These are phyloP conservation scores for Poeciliopsis retropinna DNA, from an alignment of 2,113 vertebrate genomes.

Conservation along the genomic window DNA sequence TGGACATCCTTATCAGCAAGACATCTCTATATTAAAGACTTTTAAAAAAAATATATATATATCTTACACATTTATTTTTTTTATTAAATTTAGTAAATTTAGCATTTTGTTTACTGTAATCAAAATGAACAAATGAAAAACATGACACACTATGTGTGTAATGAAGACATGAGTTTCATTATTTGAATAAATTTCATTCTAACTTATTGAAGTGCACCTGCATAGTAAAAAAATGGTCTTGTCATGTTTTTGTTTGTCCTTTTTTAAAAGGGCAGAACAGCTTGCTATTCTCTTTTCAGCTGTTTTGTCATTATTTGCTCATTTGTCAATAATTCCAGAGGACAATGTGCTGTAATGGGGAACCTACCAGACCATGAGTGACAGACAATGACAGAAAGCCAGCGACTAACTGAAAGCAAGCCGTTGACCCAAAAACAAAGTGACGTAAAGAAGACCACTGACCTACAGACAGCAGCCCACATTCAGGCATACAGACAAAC, in stretches of 20 bases:
- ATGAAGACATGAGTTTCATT: not conserved
- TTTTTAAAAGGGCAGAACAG: not conserved
- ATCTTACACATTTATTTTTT: not conserved
- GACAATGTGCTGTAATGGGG: slow-evolving; percentile 46
- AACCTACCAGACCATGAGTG: slow-evolving; percentile 63
- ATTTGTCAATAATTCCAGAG: slow-evolving; percentile 54
- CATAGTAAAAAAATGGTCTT: not conserved
- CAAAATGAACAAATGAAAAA: not conserved
- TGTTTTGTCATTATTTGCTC: slow-evolving; percentile 46
- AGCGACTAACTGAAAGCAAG: slow-evolving; percentile 53
- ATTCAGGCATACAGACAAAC: slow-evolving; percentile 30
- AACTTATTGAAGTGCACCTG: not conserved
- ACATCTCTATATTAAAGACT: not conserved
- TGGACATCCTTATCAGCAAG: not conserved
- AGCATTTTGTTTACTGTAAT: not conserved
- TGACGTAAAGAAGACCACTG: slow-evolving; percentile 38
- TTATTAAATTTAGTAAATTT: not conserved
- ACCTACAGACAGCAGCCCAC: slow-evolving; percentile 57
- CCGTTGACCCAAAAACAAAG: slow-evolving; percentile 66
- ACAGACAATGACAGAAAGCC: slow-evolving; percentile 66
- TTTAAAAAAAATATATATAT: too few relatives aligned
- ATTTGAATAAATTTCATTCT: too few relatives aligned
- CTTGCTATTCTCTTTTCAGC: slow-evolving; percentile 24
- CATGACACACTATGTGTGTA: not conserved
- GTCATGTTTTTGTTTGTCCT: not conserved